These are phyloP conservation scores for Nansenia antarctica DNA, from an alignment of 2,113 vertebrate species.

Conservation along the genomic window DNA sequence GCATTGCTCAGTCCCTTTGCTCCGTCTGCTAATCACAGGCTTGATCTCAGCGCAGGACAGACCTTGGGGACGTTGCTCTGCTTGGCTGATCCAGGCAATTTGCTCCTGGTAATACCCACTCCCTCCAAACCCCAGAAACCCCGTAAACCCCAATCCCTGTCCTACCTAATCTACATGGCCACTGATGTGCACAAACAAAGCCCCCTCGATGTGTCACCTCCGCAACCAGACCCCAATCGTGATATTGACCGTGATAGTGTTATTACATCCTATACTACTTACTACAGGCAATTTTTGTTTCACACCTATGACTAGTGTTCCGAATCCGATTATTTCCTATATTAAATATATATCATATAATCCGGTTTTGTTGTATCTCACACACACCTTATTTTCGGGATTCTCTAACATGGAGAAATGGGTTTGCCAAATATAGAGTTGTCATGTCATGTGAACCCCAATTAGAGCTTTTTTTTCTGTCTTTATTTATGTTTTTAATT, in stretches of 20 bases:
- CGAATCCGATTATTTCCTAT: not conserved
- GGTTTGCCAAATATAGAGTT: not conserved
- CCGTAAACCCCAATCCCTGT: constrained; percentile 34
- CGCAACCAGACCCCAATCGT: constrained; percentile 51
- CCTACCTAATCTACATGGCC: constrained; percentile 42
- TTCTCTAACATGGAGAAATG: constrained; percentile 1
- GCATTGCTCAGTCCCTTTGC: constrained; percentile 47
- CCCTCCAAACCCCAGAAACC: constrained; percentile 16
- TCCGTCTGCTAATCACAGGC: constrained; percentile 70
- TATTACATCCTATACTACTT: constrained; percentile 37
- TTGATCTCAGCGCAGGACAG: constrained; percentile 66
- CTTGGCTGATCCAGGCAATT: constrained; percentile 75
- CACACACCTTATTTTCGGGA: not conserved
- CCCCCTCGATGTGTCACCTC: constrained; percentile 32
- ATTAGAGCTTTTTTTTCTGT: constrained; percentile 13
- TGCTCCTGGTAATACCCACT: constrained; percentile 65
- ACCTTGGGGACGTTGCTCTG: constrained; percentile 63
- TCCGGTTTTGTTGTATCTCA: not conserved
- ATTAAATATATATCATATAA: not conserved
- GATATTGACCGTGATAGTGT: constrained; percentile 41
- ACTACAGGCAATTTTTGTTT: not conserved
- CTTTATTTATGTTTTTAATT: constrained; percentile 56
- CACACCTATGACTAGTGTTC: not conserved
- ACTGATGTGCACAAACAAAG: constrained; percentile 34
- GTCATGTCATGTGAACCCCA: constrained; percentile 13